phyloP scores from a whole-genome alignment of 2,888 invertebrate genomes.

The Orgyia antiqua region DNA sequence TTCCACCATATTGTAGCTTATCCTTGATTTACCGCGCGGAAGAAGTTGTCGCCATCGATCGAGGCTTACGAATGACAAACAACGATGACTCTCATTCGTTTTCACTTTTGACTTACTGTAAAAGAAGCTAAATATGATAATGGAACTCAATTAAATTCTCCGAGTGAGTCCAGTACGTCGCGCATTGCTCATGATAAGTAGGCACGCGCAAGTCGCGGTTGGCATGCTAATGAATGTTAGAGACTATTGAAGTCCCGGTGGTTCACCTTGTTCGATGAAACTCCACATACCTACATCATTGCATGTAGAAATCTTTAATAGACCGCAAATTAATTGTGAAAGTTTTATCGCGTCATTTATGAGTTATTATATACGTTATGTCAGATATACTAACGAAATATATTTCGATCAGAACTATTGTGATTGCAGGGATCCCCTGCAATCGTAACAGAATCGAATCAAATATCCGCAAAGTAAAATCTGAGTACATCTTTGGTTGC shows the following conservation, averaged over 20 bases:
- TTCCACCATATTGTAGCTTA: conserved; percentile 45
- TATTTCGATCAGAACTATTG: too few species aligned
- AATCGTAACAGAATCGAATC: too few species aligned
- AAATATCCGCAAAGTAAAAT: too few species aligned
- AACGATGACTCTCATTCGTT: conserved; percentile 59
- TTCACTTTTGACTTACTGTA: conserved; percentile 78
- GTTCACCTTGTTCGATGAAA: conserved; percentile 53
- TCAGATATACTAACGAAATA: too few species aligned
- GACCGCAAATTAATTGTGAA: conserved; percentile 58
- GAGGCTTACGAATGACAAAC: conserved; percentile 69
- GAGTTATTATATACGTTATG: conserved; percentile 32
- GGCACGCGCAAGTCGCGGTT: conserved; percentile 44
- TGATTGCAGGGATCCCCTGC: too few species aligned
- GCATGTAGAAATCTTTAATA: conserved; percentile 59
- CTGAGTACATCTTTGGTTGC: too few species aligned
- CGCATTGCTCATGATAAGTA: conserved; percentile 75
- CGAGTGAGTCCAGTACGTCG: conserved; percentile 64
- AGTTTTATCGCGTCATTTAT: conserved; percentile 46
- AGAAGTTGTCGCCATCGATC: conserved; percentile 70
- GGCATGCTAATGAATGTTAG: conserved; percentile 60
- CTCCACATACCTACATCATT: conserved; percentile 54
- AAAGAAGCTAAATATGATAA: conserved; percentile 78
- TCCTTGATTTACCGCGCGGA: conserved; percentile 44
- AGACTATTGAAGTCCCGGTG: conserved; percentile 35
- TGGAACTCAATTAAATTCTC: conserved; percentile 77